These are phyloP conservation scores for Drosophila pandora DNA, from an alignment of 1,140 invertebrate genomes.

Conservation along the genomic window DNA sequence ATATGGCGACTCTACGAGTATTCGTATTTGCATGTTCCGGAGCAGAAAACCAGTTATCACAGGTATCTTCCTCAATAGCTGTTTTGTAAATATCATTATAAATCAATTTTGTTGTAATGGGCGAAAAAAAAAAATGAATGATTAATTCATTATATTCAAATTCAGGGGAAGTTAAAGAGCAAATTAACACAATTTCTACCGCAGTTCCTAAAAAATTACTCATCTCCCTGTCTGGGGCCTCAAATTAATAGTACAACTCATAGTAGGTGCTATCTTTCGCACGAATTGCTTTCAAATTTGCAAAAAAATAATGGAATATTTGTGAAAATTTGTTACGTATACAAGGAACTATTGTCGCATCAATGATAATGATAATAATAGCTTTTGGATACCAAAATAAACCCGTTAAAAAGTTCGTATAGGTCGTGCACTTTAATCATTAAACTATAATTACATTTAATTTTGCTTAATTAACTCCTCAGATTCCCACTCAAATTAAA, in stretches of 20 bases:
- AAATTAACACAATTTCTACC: slow-evolving; percentile 23
- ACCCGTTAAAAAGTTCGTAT: background rate
- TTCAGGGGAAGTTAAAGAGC: slow-evolving; percentile 8
- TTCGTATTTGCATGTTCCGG: background rate
- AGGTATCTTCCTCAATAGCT: slow-evolving; percentile 18
- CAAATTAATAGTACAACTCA: slow-evolving; percentile 18
- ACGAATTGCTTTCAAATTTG: slow-evolving; percentile 5
- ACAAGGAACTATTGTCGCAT: background rate
- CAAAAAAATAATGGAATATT: background rate
- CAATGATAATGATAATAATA: slow-evolving; percentile 5
- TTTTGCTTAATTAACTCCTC: background rate
- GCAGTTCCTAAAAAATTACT: slow-evolving; percentile 14
- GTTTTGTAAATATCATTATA: slow-evolving; percentile 26
- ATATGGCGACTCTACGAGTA: background rate
- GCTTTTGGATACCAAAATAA: background rate
- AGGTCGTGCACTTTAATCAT: background rate
- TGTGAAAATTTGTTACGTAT: slow-evolving; percentile 10
- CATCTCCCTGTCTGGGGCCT: slow-evolving; percentile 4
- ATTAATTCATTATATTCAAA: slow-evolving; percentile 6
- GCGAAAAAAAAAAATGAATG: slow-evolving; percentile 13
- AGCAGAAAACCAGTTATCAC: slow-evolving; percentile 28
- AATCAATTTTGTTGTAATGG: slow-evolving; percentile 7
- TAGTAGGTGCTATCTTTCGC: slow-evolving; percentile 27
- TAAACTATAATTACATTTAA: background rate
- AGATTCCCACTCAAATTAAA: background rate